Percentiles rank a stretch among this genome's conserved stretches.
phyloP scores from a whole-genome alignment of 53 echinoderm and acorn worm species.

The Henricia sp. region DNA sequence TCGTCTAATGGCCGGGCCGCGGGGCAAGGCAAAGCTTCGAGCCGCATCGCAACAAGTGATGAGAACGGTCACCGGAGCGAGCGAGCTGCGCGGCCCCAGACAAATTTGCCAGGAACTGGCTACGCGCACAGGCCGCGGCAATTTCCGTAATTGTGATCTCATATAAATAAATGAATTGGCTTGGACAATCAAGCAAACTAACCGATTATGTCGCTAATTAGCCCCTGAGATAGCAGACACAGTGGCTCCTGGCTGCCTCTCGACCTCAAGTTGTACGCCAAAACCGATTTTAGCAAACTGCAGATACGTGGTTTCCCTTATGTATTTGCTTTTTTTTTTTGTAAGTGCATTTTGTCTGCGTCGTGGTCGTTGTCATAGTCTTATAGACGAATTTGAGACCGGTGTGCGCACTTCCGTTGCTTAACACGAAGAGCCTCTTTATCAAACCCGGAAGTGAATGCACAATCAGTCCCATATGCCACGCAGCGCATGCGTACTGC shows the following conservation, averaged over 20 bases:
- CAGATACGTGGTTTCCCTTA: too few species aligned
- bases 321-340: too few species aligned
- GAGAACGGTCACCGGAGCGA: conserved; percentile 34
- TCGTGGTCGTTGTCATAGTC: too few species aligned
- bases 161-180: conserved; percentile 60
- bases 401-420: too few species aligned
- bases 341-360: too few species aligned
- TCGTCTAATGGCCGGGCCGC: conserved; percentile 54
- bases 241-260: conserved; percentile 29
- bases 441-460: too few species aligned
- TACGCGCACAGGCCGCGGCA: conserved; percentile 29
- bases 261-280: too few species aligned
- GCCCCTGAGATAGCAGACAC: conserved; percentile 37
- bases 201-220: conserved; percentile 57
- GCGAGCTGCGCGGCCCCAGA: background rate
- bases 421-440: too few species aligned
- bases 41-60: conserved; percentile 56
- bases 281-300: too few species aligned
- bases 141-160: conserved; percentile 62
- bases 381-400: too few species aligned
- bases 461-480: too few species aligned
- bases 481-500: too few species aligned
- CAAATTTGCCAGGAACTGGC: conserved; percentile 1
- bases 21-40: conserved; percentile 47
- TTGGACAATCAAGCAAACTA: conserved; percentile 65